Percentiles rank a stretch among this genome's conserved stretches.
These are phyloP conservation scores for Periophthalmus magnuspinnatus DNA, from an alignment of 2,797 vertebrate genomes.

Conservation along the genomic window DNA sequence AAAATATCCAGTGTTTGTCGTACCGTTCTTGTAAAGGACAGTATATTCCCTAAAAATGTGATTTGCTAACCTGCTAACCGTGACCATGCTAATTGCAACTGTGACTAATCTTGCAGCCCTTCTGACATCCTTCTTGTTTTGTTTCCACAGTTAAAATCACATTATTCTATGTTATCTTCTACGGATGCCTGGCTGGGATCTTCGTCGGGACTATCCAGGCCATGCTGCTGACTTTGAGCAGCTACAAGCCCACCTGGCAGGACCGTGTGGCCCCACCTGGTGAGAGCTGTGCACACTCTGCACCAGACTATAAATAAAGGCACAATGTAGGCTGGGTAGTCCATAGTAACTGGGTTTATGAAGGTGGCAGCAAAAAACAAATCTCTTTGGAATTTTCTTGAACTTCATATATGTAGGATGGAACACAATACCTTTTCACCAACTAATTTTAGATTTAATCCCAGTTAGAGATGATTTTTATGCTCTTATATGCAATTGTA, in stretches of 20 bases:
- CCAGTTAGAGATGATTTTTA: not conserved
- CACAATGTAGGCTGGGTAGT: not conserved
- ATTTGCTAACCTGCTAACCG: not conserved
- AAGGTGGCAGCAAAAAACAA: not conserved
- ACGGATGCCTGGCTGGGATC: constrained; percentile 91
- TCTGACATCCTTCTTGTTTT: not conserved
- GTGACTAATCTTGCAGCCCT: not conserved
- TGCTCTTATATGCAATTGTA: not conserved
- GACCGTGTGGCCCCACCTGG: constrained; percentile 95
- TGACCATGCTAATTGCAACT: not conserved
- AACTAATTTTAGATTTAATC: too few relatives aligned
- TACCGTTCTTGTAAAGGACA: not conserved
- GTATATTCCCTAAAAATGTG: not conserved
- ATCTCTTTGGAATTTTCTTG: not conserved
- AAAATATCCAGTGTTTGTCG: too few relatives aligned
- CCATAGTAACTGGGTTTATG: not conserved
- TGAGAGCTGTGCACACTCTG: constrained; percentile 58
- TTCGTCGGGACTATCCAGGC: constrained; percentile 98
- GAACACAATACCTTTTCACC: too few relatives aligned
- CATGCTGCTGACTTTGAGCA: constrained; percentile 89
- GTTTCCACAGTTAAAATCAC: constrained; percentile 89
- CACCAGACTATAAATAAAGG: not conserved
- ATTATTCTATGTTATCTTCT: constrained; percentile 92
- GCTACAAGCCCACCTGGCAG: constrained; percentile 95
- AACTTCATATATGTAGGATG: not conserved